These are phyloP conservation scores for Morbakka virulenta DNA, from an alignment of 30 jellyfish, hydroid and myxozoan species.

Conservation along the genomic window DNA sequence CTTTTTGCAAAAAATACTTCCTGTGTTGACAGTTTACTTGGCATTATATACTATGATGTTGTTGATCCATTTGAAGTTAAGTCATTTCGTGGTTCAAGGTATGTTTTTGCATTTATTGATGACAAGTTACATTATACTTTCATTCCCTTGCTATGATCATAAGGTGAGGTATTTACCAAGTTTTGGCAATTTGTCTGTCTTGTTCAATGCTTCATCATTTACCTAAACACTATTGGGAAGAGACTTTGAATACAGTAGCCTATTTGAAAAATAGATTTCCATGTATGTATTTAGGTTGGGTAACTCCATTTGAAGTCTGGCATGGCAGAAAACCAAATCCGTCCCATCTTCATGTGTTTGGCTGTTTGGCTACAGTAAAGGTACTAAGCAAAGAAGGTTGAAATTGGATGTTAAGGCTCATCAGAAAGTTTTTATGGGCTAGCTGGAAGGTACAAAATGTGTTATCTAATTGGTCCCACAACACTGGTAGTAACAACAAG, in stretches of 20 bases:
- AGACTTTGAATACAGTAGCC: background rate
- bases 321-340: background rate
- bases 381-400: background rate
- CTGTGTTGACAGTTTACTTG: background rate
- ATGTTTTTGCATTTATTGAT: constrained; percentile 13
- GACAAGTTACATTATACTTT: constrained; percentile 20
- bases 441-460: background rate
- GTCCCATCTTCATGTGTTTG: background rate
- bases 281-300: background rate
- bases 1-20: constrained; percentile 14
- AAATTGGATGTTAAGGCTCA: background rate
- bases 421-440: background rate
- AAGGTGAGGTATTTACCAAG: constrained; percentile 18
- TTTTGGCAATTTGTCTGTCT: constrained; percentile 9
- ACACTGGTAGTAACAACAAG: constrained; percentile 10
- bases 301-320: constrained; percentile 8
- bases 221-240: constrained; percentile 7
- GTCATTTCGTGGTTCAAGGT: constrained; percentile 46
- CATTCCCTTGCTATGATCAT: constrained; percentile 7
- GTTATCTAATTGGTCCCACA: background rate
- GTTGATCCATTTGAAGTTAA: constrained; percentile 21
- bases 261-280: background rate
- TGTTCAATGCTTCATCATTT: background rate
- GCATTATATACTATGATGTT: constrained; percentile 34
- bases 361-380: background rate